Base-by-base conservation (phyloP, 1,140 invertebrate genomes). In the Pygmarrhopalites habei region DNA sequence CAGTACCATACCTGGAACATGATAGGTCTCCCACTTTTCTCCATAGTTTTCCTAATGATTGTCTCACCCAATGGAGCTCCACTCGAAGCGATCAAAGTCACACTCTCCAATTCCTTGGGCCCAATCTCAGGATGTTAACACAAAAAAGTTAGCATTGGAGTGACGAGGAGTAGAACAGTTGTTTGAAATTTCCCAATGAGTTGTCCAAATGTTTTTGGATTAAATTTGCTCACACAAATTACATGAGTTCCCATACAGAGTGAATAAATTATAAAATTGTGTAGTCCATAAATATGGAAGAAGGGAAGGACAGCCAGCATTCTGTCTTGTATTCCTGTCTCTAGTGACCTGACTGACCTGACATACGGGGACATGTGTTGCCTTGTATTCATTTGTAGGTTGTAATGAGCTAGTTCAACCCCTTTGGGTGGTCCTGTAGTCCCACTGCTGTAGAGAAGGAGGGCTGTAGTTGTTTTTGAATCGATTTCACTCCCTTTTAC, bases 371-470 rank as follows among this genome's bases (percentile, higher is more conserved):
- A 23, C 3, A 25, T 30, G 15, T 58, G 10, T 49, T 68, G 67
- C 3, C 61, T 19, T 2, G 60, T 4, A 32, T 68, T 68, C 2
- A 26, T 47, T 1, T 7, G 3, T 12, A 68, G 19, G 58, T 65
- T 68, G 41, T 7, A 39, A 73, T 94, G 85, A 0, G 86, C 86
- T 0, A 92, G 73, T 77, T 89, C 82, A 0, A 93, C 90, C 28
- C 88, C 90, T 81, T 95, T 95, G 15, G 92, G 90, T 49, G 88
- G 72, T n/a, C 92, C 58, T 14, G 58, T 60, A 0, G 58, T 64
- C 17, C 66, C 66, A 61, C 61, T 64, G 25, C 58, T 60, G 46
- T 49, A 67, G 1, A 55, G 62, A 1, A 67, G 14, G 2, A 67
- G 10, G 3, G 43, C 66, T 26, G 46, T 26, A 12, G 49, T 43